phyloP scores from a whole-genome alignment of 2,113 vertebrate genomes.

The Cheilinus undulatus region DNA sequence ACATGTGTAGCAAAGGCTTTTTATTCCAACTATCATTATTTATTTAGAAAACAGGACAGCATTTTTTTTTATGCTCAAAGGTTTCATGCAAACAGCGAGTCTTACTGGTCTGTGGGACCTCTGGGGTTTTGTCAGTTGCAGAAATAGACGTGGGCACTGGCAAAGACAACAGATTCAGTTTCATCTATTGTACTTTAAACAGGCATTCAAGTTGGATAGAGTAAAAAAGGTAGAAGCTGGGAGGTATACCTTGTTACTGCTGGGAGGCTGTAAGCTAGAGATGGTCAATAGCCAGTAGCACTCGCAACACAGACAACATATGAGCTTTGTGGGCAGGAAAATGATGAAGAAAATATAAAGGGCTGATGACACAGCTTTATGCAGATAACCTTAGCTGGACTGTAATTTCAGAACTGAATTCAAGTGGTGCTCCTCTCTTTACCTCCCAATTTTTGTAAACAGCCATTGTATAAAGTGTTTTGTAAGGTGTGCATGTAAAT shows the following conservation, averaged over 20 bases:
- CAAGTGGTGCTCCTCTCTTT: background rate
- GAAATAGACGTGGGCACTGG: conserved; percentile 77
- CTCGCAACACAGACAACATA: conserved; percentile 40
- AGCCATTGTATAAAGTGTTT: background rate
- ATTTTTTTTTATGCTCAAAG: conserved; percentile 22
- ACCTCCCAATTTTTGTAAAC: background rate
- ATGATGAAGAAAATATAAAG: background rate
- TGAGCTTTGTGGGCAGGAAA: conserved; percentile 27
- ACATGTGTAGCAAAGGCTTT: background rate
- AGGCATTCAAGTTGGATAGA: conserved; percentile 29
- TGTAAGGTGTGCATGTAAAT: background rate
- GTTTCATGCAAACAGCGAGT: conserved; percentile 71
- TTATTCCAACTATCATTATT: background rate
- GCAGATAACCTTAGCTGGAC: conserved; percentile 1
- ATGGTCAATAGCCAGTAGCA: conserved; percentile 62
- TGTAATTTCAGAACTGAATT: background rate
- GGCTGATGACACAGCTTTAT: conserved; percentile 1
- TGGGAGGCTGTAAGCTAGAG: conserved; percentile 56
- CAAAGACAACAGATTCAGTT: conserved; percentile 81
- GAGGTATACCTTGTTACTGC: conserved; percentile 29
- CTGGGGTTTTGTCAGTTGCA: conserved; percentile 69
- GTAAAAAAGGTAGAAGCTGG: conserved; percentile 52
- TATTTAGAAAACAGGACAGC: background rate
- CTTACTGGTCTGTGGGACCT: conserved; percentile 82
- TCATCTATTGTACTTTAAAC: conserved; percentile 56